phyloP scores from a whole-genome alignment of 2,113 vertebrate species.

The Hippotragus niger region DNA sequence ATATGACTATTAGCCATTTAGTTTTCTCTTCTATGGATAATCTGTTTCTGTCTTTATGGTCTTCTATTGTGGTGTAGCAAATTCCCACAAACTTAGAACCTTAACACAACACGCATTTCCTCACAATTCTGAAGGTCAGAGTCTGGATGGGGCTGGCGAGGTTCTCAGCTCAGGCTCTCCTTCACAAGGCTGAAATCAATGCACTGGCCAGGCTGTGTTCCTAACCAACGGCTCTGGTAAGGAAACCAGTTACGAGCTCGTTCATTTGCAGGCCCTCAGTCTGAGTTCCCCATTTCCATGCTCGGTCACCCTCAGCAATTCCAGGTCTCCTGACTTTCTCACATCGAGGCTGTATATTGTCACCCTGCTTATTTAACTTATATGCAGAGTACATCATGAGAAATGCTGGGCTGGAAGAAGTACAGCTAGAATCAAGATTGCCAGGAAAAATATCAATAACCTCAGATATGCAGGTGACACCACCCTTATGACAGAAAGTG shows the following conservation, averaged over 20 bases:
- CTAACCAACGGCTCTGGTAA: neutral
- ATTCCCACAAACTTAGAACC: neutral
- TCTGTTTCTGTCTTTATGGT: neutral
- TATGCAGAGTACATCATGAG: no score
- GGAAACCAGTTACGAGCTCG: neutral
- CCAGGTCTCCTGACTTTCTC: neutral
- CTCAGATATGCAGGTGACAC: no score
- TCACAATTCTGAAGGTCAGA: neutral
- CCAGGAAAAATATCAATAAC: no score
- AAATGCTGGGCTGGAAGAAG: no score
- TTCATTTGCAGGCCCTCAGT: neutral
- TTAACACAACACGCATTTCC: slow-evolving; percentile 29
- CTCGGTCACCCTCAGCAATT: neutral
- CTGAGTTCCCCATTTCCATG: neutral
- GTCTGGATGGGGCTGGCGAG: neutral
- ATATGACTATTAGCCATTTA: neutral
- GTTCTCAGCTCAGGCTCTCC: neutral
- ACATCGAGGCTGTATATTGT: no score
- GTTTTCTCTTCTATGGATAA: neutral
- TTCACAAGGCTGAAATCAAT: neutral
- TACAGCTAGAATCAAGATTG: no score
- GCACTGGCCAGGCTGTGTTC: neutral
- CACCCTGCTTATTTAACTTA: no score
- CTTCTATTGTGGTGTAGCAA: neutral
- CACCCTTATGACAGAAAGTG: no score